Evolutionary conservation across 2,888 invertebrate genomes (phyloP).

Genomic region (Anoplius nigerrimus): DNA sequence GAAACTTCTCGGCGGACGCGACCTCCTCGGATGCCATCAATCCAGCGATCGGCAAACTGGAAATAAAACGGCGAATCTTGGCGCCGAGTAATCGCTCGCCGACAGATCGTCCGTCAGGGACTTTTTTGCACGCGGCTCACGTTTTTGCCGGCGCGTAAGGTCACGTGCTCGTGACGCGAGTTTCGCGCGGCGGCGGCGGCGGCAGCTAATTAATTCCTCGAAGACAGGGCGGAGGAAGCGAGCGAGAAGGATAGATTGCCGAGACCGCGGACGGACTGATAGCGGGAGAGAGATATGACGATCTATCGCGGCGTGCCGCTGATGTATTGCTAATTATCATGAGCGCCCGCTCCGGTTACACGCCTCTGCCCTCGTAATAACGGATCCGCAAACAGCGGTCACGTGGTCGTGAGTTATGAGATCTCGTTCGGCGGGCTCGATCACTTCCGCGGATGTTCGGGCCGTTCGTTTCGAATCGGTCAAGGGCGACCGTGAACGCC

Average conservation of each 20-base stretch:
- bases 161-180: background rate
- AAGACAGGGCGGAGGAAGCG: background rate
- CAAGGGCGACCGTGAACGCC: constrained; percentile 10
- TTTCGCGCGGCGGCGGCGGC: background rate
- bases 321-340: constrained; percentile 16
- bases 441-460: constrained; percentile 28
- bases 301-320: constrained; percentile 12
- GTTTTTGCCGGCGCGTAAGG: background rate
- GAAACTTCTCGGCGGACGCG: too few relatives aligned
- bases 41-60: too few relatives aligned
- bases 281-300: too few relatives aligned
- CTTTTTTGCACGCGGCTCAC: background rate
- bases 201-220: constrained; percentile 8
- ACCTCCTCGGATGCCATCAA: background rate
- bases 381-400: background rate
- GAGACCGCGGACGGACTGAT: background rate
- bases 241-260: background rate
- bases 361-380: constrained; percentile 4
- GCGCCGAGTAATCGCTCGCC: background rate
- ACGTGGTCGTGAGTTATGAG: constrained; percentile 7
- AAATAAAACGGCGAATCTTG: background rate
- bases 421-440: constrained; percentile 23
- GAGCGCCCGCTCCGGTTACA: constrained; percentile 4
- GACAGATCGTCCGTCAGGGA: background rate
- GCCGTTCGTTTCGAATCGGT: background rate